Conservation (phyloP, 2,113 vertebrate genomes). For the Gallinago media region DNA sequence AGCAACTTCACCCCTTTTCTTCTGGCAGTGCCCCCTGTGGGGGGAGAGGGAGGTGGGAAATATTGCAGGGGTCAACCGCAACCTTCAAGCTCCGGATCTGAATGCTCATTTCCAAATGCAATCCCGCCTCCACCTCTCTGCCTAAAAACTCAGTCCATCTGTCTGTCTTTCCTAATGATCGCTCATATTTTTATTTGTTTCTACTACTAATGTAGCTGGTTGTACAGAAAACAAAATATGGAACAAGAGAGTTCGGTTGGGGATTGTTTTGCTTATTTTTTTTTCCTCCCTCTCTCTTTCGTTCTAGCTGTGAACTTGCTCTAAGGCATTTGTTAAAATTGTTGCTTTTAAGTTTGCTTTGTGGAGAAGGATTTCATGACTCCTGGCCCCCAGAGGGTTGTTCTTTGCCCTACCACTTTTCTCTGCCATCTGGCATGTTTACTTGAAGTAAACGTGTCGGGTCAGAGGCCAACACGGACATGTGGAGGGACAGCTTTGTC, state of each 20-base stretch:
- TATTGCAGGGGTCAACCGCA: background rate
- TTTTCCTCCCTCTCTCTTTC: background rate
- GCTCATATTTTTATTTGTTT: slow-evolving; percentile 52
- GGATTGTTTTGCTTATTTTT: background rate
- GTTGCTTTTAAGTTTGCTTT: slow-evolving; percentile 76
- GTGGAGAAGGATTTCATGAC: slow-evolving; percentile 72
- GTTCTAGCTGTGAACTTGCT: slow-evolving; percentile 51
- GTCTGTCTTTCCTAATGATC: slow-evolving; percentile 55
- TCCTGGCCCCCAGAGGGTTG: slow-evolving; percentile 56
- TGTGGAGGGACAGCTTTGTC: slow-evolving; percentile 78
- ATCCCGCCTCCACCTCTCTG: background rate
- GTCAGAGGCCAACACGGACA: slow-evolving; percentile 80
- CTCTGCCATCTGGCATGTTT: slow-evolving; percentile 84
- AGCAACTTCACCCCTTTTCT: background rate
- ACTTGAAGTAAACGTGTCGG: slow-evolving; percentile 78
- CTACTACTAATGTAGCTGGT: slow-evolving; percentile 35
- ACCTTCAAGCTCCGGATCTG: background rate
- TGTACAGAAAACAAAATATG: slow-evolving; percentile 62
- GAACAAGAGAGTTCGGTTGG: background rate
- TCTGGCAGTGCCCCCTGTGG: background rate
- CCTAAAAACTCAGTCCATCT: slow-evolving; percentile 64
- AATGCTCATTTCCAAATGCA: slow-evolving; percentile 13
- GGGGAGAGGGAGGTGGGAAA: background rate
- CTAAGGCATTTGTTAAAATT: slow-evolving; percentile 66
- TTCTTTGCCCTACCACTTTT: slow-evolving; percentile 79